Conservation (phyloP, 2,888 invertebrate species). For the Zhuqinia jingwanae region DNA sequence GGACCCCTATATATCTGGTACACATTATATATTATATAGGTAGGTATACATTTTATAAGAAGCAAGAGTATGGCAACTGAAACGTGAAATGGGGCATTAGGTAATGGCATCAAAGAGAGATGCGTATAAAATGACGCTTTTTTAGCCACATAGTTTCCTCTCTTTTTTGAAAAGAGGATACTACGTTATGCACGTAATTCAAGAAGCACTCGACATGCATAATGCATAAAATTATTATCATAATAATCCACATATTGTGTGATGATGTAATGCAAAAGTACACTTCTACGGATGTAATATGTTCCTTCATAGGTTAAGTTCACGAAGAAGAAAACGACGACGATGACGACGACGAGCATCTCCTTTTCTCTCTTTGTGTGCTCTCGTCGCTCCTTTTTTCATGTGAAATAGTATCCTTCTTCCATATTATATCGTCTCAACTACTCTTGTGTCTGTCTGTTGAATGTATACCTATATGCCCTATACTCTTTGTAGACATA, state of each 20-base stretch:
- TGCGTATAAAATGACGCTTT: conserved; percentile 64
- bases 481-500: conserved; percentile 44
- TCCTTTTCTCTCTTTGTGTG: conserved; percentile 47
- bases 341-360: conserved; percentile 33
- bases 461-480: conserved; percentile 18
- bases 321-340: conserved; percentile 39
- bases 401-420: conserved; percentile 55
- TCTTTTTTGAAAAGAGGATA: conserved; percentile 44
- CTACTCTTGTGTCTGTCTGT: not conserved
- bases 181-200: conserved; percentile 58
- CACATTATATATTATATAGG: not conserved
- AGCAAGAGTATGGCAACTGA: conserved; percentile 45
- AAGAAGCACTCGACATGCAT: conserved; percentile 71
- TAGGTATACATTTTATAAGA: not conserved
- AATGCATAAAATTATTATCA: conserved; percentile 71
- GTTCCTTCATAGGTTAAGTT: conserved; percentile 64
- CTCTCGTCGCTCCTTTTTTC: conserved; percentile 21
- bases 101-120: conserved; percentile 65
- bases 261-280: conserved; percentile 60
- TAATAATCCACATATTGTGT: conserved; percentile 62
- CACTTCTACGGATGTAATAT: conserved; percentile 50
- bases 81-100: conserved; percentile 72
- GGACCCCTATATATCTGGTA: not conserved
- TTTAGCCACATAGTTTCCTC: conserved; percentile 69
- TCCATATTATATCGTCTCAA: too few species aligned